A percentile compares a stretch with the other conserved stretches of the same genome.
Conservation (phyloP, 92 coral and sea anemone species). For the Phenganax marumi region DNA sequence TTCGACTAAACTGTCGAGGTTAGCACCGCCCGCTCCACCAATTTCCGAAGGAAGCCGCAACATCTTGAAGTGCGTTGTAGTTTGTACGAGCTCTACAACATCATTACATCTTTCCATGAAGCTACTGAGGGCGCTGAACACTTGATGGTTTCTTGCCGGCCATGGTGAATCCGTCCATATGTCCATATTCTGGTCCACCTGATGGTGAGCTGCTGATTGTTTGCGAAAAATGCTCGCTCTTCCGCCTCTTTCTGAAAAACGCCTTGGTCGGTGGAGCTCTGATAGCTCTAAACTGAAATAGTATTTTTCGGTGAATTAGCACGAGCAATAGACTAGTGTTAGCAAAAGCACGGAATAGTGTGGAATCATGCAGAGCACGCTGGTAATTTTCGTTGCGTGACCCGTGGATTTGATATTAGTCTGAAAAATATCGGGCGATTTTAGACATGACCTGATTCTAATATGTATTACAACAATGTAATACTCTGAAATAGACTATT, state of each 20-base stretch:
- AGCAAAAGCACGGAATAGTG: too few species aligned
- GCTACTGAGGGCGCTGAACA: conserved; percentile 76
- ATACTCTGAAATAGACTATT: too few species aligned
- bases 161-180: conserved; percentile 97
- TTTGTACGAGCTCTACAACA: conserved; percentile 93
- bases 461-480: not conserved
- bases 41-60: conserved; percentile 84
- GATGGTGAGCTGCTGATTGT: conserved; percentile 62
- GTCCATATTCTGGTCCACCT: conserved; percentile 57
- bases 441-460: too few species aligned
- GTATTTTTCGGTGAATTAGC: not conserved
- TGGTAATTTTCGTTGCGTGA: too few species aligned
- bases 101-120: conserved; percentile 99
- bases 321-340: too few species aligned
- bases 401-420: too few species aligned
- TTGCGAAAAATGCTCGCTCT: conserved; percentile 39
- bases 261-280: conserved; percentile 81
- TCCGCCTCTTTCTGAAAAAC: conserved; percentile 73
- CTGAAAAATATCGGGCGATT: too few species aligned
- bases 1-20: conserved; percentile 78
- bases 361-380: too few species aligned
- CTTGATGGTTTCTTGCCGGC: conserved; percentile 91
- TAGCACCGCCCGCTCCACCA: conserved; percentile 96
- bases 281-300: conserved; percentile 61
- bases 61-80: conserved; percentile 93